phyloP scores from a whole-genome alignment of 2,113 vertebrate species.

The Urocitellus parryii region DNA sequence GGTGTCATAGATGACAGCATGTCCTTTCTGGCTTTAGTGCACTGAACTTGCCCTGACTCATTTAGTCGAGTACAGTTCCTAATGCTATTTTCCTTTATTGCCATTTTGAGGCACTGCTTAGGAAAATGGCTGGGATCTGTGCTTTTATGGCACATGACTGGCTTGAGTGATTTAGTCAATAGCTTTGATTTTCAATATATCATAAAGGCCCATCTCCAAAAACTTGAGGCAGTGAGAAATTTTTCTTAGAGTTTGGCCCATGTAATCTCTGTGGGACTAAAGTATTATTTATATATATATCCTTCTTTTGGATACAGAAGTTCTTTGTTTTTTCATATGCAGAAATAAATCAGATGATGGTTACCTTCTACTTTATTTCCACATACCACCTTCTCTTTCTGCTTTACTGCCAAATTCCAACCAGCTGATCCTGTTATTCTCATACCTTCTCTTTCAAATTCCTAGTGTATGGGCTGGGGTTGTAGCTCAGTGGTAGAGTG shows the following conservation, averaged over 20 bases:
- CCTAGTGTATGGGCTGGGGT: background rate
- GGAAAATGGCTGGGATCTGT: constrained; percentile 1
- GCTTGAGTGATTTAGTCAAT: background rate
- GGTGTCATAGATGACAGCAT: background rate
- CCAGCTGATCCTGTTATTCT: background rate
- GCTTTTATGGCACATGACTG: background rate
- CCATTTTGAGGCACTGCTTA: constrained; percentile 31
- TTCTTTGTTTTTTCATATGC: background rate
- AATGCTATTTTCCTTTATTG: constrained; percentile 36
- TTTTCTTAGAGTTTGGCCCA: background rate
- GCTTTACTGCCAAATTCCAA: constrained; percentile 7
- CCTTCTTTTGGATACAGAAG: background rate
- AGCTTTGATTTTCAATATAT: constrained; percentile 42
- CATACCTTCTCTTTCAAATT: background rate
- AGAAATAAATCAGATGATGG: background rate
- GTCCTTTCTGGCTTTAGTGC: background rate
- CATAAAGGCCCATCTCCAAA: background rate
- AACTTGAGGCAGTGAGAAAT: background rate
- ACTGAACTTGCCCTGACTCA: background rate
- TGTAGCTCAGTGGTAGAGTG: no score
- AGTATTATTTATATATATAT: background rate
- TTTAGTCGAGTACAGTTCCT: background rate
- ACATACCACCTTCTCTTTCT: background rate
- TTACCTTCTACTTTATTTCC: background rate
- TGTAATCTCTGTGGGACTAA: background rate